Evolutionary conservation across 2,113 vertebrate species (phyloP), one percentile per base, ranked within the genome.

Genomic region (Calidris pygmaea): DNA sequence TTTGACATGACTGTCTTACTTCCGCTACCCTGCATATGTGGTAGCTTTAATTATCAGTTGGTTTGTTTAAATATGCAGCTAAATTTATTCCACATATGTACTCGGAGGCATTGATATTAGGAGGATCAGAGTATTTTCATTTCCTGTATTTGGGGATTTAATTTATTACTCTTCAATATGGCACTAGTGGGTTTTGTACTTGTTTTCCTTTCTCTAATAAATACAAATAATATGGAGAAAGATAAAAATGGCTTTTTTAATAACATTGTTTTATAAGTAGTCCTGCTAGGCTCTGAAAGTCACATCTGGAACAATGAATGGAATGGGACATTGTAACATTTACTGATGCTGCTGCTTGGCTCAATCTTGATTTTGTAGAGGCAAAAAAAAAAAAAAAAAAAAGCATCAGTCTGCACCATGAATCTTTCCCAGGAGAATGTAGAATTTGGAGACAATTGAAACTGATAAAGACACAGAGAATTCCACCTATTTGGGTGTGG

Each of bases 91-190:
- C 29, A 18, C 62, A 29, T 68, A 53, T 3, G 0, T 67, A 63
- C 19, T 78, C 24, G 37, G 29, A 67, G 13, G 12, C 30, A 78
- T 32, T 88, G 60, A 88, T 90, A 86, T 60, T 93, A 48, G 48
- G 23, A 81, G 30, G 21, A 58, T 91, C 35, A 81, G 47, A 78
- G 19, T 93, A 78, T 86, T 96, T 92, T 95, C 35, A 92, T 95
- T 96, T 97, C 93, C 95, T 97, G 76, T 65, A 53, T 63, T 86
- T 94, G 79, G 58, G 35, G 41, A 73, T 87, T 77, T 93, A 81
- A 88, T 83, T 84, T 94, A 77, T 89, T 90, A 32, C 13, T 77
- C 39, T 67, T 84, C 55, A 77, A 12, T 71, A 72, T 72, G 20
- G 14, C 30, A 35, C 32, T 75, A 67, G 37, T 71, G 26, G 2